phyloP scores from a whole-genome alignment of 2,113 vertebrate species.

The Syrrhaptes paradoxus region DNA sequence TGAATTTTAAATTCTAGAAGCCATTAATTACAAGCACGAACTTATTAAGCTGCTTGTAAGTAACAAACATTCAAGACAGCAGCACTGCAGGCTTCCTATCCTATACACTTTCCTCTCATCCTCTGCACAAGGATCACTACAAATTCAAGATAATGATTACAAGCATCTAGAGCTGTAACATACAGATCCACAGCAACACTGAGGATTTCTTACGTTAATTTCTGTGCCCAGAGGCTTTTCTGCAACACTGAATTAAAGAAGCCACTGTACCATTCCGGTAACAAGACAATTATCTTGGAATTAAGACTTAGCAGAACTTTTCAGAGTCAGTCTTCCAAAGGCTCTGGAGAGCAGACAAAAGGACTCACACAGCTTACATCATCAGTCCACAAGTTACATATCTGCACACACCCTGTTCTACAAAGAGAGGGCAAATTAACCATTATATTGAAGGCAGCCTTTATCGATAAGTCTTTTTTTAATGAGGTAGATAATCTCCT shows the following conservation, averaged over 20 bases:
- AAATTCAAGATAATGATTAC: not conserved
- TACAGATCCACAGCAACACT: not conserved
- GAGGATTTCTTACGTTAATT: not conserved
- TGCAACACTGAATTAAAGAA: conserved; percentile 15
- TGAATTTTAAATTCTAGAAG: not conserved
- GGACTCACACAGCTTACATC: not conserved
- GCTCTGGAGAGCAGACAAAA: not conserved
- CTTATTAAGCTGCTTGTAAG: not conserved
- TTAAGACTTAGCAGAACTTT: conserved; percentile 15
- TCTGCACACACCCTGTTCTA: not conserved
- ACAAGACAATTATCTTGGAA: conserved; percentile 8
- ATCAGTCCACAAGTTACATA: not conserved
- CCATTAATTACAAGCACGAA: not conserved
- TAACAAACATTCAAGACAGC: not conserved
- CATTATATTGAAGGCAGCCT: not conserved
- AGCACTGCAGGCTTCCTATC: not conserved
- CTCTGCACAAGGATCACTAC: not conserved
- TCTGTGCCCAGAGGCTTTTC: not conserved
- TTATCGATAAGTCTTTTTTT: not conserved
- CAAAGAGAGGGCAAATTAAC: not conserved
- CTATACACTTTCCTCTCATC: not conserved
- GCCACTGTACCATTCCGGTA: not conserved
- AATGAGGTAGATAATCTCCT: not conserved
- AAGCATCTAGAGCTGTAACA: not conserved
- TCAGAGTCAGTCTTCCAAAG: not conserved